These are phyloP conservation scores for Syncerus caffer DNA, from an alignment of 2,797 vertebrate species.

Conservation along the genomic window DNA sequence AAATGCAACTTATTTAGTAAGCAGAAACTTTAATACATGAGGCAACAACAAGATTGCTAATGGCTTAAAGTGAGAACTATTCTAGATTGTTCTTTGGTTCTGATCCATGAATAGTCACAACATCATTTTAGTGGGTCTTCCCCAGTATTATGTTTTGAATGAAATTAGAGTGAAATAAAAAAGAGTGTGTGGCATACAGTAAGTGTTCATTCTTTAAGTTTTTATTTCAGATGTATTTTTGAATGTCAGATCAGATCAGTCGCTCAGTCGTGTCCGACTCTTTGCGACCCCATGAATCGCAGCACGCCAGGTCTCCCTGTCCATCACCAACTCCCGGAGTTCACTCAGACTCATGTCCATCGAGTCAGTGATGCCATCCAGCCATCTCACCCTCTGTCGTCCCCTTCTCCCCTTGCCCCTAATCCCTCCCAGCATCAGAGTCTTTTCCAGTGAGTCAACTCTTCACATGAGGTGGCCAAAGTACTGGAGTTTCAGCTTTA, in stretches of 20 bases:
- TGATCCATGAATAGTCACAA: not conserved
- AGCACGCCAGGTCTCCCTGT: too few species aligned
- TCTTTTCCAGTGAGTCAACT: too few species aligned
- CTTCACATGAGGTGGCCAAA: too few species aligned
- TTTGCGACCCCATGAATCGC: too few species aligned
- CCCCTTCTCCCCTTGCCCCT: too few species aligned
- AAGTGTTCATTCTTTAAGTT: too few species aligned
- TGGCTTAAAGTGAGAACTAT: not conserved
- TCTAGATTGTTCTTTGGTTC: not conserved
- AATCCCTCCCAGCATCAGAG: too few species aligned
- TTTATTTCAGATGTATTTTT: not conserved
- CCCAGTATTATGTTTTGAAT: not conserved
- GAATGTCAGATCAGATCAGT: not conserved
- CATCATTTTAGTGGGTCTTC: not conserved
- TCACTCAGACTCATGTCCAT: too few species aligned
- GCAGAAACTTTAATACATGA: not conserved
- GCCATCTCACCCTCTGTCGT: too few species aligned
- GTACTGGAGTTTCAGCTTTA: too few species aligned
- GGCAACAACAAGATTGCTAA: not conserved
- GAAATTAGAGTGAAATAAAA: not conserved
- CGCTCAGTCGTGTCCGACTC: fast-evolving
- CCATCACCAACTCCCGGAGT: too few species aligned
- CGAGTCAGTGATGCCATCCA: too few species aligned
- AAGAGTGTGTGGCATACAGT: not conserved
- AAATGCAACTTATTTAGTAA: not conserved